Evolutionary conservation across 2,797 vertebrate genomes (phyloP), one percentile per base, ranked within the genome.

Genomic region (Mionectes olivaceus): DNA sequence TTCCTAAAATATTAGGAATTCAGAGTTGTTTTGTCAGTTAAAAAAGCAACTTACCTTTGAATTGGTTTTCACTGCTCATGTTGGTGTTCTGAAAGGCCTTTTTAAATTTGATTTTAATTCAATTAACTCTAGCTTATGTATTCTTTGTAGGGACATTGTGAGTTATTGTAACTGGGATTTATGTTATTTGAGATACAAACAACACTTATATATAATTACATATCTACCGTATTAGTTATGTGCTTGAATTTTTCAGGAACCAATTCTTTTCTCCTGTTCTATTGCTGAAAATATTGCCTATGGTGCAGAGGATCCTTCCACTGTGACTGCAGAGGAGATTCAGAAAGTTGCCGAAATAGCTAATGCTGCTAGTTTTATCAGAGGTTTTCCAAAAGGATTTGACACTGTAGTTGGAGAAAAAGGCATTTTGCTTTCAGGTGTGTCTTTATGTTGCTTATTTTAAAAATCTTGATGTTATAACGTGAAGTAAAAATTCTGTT

Each of bases 251-350:
- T 76, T 12, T 76, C 85, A 99, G 99, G 99, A 99, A 97, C 99
- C 99, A 1, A 97, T 99, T 90, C 97, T 99, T 74, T 99, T 99
- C 93, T 99, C 99, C 32, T 99, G 99, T 89, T 99, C 99, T 14
- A 98, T 99, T 35, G 98, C 98, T 89, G 99, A 99, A 92, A 99
- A 99, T 94, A 99, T 99, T 22, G 98, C 99, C 2, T 99, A 99
- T 7, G 99, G 99, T 27, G 99, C 99, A 0, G 89, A 96, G 15
- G 96, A 98, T 75, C 98, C 98, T 7, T 97, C 97, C 33, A 75
- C 89, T 5, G 99, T 99, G 95, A 99, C 98, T 10, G 67, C 95
- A 12, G 97, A 98, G 89, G 98, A 99, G 68, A 97, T 99, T 93
- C 96, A 98, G 93, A 98, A 92, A 52, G 99, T 98, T 52, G 99